Conservation (phyloP, 2,113 vertebrate genomes). For the Melierax canorus region DNA sequence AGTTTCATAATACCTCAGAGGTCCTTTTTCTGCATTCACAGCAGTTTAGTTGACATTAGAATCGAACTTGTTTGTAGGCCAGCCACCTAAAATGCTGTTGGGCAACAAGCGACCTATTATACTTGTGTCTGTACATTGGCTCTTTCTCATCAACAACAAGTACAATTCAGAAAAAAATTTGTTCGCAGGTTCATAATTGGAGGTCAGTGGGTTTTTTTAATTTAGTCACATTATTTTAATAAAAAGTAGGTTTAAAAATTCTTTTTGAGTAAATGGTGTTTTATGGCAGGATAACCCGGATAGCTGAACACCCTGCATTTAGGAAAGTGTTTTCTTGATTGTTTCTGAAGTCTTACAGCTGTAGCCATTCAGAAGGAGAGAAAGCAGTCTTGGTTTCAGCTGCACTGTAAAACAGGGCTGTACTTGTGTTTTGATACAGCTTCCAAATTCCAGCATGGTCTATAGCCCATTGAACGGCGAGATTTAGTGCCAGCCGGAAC, state of each 20-base stretch:
- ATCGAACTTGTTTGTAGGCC: neutral
- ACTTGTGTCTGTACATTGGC: neutral
- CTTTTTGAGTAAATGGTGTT: neutral
- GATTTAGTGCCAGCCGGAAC: neutral
- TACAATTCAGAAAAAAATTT: neutral
- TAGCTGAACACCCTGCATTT: neutral
- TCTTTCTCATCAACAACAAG: neutral
- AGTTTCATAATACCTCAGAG: neutral
- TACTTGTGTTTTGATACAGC: constrained; percentile 15
- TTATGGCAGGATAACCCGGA: neutral
- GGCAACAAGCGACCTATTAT: neutral
- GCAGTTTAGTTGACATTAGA: neutral
- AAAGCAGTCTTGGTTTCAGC: neutral
- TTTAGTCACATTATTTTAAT: neutral
- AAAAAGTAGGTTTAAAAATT: neutral
- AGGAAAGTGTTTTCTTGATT: neutral
- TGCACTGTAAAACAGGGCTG: constrained; percentile 1
- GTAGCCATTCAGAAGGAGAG: neutral
- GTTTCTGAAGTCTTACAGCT: constrained; percentile 27
- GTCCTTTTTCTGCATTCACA: neutral
- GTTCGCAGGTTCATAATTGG: neutral
- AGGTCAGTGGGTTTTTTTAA: neutral
- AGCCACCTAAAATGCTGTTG: neutral
- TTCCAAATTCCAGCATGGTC: constrained; percentile 22
- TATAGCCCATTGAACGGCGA: neutral